A percentile compares a stretch with the other conserved stretches of the same genome.
These are phyloP conservation scores for Epinotia demarniana DNA, from an alignment of 2,888 invertebrate genomes.

Conservation along the genomic window DNA sequence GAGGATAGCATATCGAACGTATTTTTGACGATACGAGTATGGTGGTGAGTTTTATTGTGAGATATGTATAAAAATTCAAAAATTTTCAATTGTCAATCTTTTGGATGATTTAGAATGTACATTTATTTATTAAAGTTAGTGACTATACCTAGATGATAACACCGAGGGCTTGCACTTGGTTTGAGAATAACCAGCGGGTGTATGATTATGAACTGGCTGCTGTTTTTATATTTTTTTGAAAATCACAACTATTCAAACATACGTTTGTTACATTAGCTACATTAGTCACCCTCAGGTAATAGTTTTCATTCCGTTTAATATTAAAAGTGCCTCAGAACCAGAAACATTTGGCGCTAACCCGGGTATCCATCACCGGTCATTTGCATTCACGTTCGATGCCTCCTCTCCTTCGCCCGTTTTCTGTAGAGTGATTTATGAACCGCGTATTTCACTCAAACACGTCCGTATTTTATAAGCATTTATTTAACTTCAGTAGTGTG, in stretches of 20 bases:
- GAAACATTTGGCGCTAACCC: constrained; percentile 13
- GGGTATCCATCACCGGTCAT: constrained; percentile 32
- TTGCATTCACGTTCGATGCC: constrained; percentile 31
- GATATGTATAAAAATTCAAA: no score
- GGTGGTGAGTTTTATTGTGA: not conserved
- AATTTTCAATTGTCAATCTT: no score
- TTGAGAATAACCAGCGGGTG: no score
- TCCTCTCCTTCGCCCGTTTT: constrained; percentile 7
- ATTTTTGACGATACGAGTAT: not conserved
- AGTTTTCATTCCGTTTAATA: not conserved
- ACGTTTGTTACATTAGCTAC: not conserved
- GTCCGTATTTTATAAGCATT: constrained; percentile 34
- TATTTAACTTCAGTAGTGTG: constrained; percentile 29
- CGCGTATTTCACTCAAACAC: constrained; percentile 36
- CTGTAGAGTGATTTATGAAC: constrained; percentile 20
- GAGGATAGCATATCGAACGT: not conserved
- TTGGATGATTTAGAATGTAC: no score
- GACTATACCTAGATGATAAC: no score
- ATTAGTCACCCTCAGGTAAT: not conserved
- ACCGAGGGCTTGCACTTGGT: no score
- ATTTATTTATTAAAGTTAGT: no score
- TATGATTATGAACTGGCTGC: not conserved
- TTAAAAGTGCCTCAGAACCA: constrained; percentile 6
- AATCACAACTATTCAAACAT: not conserved
- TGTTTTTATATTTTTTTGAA: not conserved